Conservation (phyloP, 1,140 invertebrate species). For the Sycobia sp. region DNA sequence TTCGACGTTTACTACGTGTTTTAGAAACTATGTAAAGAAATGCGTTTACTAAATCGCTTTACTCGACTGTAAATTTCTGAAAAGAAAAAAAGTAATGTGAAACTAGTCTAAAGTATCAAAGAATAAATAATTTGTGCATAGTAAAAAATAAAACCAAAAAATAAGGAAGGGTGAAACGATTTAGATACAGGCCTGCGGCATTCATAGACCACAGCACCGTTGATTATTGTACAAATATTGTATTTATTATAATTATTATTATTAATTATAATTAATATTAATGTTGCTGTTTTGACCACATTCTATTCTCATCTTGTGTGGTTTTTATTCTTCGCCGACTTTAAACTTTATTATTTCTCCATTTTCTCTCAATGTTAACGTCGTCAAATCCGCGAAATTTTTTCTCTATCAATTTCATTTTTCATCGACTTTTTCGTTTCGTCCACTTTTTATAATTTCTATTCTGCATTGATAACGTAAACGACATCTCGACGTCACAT, state of each 20-base stretch:
- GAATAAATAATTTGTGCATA: conserved; percentile 30
- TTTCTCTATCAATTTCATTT: conserved; percentile 35
- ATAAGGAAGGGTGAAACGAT: conserved; percentile 41
- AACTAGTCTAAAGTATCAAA: conserved; percentile 35
- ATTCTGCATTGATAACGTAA: conserved; percentile 40
- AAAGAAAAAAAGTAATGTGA: conserved; percentile 38
- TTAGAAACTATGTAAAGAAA: neutral
- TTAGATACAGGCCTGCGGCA: conserved; percentile 44
- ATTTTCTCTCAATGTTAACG: conserved; percentile 36
- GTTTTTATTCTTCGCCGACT: conserved; percentile 39
- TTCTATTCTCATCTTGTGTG: conserved; percentile 47
- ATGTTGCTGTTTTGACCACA: conserved; percentile 57
- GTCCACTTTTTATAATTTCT: conserved; percentile 40
- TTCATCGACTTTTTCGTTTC: conserved; percentile 38
- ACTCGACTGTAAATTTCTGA: conserved; percentile 25
- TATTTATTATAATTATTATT: conserved; percentile 61
- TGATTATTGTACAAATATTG: conserved; percentile 63
- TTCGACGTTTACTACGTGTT: conserved; percentile 25
- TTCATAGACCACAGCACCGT: conserved; percentile 50
- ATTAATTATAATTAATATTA: conserved; percentile 61
- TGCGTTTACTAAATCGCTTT: conserved; percentile 16
- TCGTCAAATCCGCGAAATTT: conserved; percentile 27
- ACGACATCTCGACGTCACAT: conserved; percentile 39
- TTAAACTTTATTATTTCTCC: conserved; percentile 27
- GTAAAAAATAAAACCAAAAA: conserved; percentile 28